Percentiles rank a stretch among this genome's conserved stretches.
Conservation (phyloP, 2,797 vertebrate genomes). For the Fratercula arctica region DNA sequence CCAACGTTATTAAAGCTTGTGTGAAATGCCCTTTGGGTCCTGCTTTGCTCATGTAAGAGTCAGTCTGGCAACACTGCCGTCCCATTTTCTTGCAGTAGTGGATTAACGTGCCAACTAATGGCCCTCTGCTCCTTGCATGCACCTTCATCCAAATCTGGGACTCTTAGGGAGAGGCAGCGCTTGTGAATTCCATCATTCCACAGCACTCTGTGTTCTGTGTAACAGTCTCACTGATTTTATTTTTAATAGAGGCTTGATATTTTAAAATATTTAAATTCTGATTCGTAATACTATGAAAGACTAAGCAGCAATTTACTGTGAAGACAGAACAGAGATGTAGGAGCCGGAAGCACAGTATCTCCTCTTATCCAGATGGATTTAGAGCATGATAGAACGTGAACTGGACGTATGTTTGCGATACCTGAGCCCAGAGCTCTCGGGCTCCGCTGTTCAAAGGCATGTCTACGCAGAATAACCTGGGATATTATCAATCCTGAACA, state of each 20-base stretch:
- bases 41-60: neutral
- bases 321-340: neutral
- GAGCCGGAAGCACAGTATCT: neutral
- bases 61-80: neutral
- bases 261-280: neutral
- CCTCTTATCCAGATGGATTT: neutral
- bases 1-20: neutral
- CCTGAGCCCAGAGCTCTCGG: neutral
- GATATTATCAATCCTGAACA: neutral
- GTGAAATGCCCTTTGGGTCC: neutral
- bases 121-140: neutral
- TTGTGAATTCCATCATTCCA: neutral
- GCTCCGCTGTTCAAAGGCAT: neutral
- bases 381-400: neutral
- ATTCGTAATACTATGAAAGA: neutral
- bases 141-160: neutral
- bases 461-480: neutral
- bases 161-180: neutral
- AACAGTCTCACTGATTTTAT: neutral
- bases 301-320: neutral
- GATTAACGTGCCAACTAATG: neutral
- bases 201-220: neutral
- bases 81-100: neutral
- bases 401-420: neutral
- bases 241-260: neutral